Conservation (phyloP, 2,888 invertebrate genomes). For the Argyresthia goedartella region DNA sequence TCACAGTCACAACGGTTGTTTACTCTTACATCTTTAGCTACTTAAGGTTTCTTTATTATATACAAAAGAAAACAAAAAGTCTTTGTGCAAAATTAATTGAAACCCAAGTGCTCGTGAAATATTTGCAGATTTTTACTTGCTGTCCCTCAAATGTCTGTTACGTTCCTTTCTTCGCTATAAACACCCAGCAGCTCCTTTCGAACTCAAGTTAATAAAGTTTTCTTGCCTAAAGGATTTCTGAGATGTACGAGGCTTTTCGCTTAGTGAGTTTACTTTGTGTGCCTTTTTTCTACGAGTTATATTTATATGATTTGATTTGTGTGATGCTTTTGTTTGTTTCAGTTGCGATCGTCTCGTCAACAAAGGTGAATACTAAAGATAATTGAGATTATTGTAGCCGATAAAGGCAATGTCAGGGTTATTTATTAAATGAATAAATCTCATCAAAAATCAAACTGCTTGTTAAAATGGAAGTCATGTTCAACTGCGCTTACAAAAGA, state of each 20-base stretch:
- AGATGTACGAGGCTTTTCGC: constrained; percentile 52
- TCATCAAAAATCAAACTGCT: too few species aligned
- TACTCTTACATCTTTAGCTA: background rate
- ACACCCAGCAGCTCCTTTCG: constrained; percentile 44
- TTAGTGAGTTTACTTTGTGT: constrained; percentile 32
- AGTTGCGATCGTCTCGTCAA: too few species aligned
- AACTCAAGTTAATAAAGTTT: constrained; percentile 61
- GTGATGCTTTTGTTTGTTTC: too few species aligned
- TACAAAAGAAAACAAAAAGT: constrained; percentile 10
- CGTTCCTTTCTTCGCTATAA: constrained; percentile 35
- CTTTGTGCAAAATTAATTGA: constrained; percentile 41
- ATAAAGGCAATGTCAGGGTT: too few species aligned
- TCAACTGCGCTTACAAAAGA: too few species aligned
- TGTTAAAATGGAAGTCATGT: too few species aligned
- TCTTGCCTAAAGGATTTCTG: constrained; percentile 52
- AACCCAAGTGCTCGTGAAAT: constrained; percentile 41
- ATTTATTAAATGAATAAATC: too few species aligned
- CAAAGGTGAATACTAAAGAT: too few species aligned
- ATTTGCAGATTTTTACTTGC: constrained; percentile 34
- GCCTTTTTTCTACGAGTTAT: background rate
- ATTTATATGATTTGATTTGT: constrained; percentile 7
- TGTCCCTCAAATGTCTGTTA: constrained; percentile 38
- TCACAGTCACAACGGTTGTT: too few species aligned
- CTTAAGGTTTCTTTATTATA: background rate
- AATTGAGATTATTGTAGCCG: too few species aligned